Evolutionary conservation across 2,797 vertebrate species (phyloP).

Genomic region (Chaetodon trifasciatus): DNA sequence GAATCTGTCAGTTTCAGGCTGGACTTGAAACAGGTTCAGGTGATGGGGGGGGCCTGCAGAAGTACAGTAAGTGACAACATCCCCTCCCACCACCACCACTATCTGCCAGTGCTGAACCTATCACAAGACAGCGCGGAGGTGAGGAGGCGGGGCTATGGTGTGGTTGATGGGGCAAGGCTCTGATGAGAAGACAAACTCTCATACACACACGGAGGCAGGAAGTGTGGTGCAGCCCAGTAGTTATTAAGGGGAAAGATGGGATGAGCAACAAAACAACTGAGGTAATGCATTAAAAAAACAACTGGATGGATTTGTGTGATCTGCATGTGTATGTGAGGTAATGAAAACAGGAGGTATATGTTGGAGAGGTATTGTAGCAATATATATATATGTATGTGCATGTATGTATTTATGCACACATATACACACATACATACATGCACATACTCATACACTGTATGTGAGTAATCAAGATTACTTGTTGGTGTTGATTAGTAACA

Average conservation of each 20-base stretch:
- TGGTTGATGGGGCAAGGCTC: not conserved
- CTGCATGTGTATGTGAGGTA: conserved; percentile 65
- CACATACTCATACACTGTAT: conserved; percentile 12
- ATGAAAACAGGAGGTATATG: conserved; percentile 68
- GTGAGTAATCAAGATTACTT: not conserved
- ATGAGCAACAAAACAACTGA: conserved; percentile 41
- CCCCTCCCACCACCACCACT: conserved; percentile 28
- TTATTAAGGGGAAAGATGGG: conserved; percentile 10
- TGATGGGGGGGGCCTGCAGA: conserved; percentile 19
- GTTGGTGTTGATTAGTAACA: conserved; percentile 6
- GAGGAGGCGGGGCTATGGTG: conserved; percentile 23
- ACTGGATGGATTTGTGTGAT: conserved; percentile 24
- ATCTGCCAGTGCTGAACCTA: conserved; percentile 32
- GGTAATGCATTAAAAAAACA: conserved; percentile 56
- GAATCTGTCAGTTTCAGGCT: conserved; percentile 74
- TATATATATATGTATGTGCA: not conserved
- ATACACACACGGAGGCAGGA: conserved; percentile 26
- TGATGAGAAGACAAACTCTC: conserved; percentile 6
- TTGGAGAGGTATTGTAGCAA: conserved; percentile 63
- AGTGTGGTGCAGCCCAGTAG: conserved; percentile 38
- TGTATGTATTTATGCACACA: conserved; percentile 3
- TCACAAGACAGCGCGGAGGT: conserved; percentile 26
- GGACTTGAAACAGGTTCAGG: conserved; percentile 46
- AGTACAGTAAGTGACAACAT: conserved; percentile 38
- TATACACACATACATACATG: conserved; percentile 2